phyloP scores from a whole-genome alignment of 1,140 invertebrate genomes.

The Delia radicum region DNA sequence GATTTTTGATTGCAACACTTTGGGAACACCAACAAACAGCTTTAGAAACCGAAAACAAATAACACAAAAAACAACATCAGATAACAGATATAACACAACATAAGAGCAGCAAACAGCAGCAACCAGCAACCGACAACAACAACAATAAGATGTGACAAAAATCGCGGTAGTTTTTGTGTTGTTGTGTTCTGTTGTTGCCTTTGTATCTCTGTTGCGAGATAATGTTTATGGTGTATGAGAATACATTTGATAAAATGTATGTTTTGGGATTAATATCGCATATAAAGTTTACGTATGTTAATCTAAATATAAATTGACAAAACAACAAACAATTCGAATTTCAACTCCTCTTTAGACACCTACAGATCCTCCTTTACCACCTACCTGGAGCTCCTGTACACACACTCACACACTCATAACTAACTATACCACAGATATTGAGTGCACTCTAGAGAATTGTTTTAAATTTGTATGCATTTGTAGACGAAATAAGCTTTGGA shows the following conservation, averaged over 20 bases:
- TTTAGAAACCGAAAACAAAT: not conserved
- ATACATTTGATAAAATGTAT: not conserved
- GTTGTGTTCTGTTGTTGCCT: not conserved
- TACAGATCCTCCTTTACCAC: too few species aligned
- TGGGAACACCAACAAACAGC: not conserved
- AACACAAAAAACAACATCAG: too few species aligned
- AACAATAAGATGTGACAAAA: slow-evolving; percentile 4
- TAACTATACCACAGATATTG: not conserved
- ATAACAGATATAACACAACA: too few species aligned
- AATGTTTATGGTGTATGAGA: not conserved
- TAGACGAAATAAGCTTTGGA: too few species aligned
- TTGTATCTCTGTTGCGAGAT: not conserved
- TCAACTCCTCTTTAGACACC: not conserved
- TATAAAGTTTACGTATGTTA: slow-evolving; percentile 2
- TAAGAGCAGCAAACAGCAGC: not conserved
- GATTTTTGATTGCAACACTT: slow-evolving; percentile 1
- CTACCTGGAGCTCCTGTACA: not conserved
- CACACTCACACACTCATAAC: not conserved
- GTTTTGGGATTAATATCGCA: not conserved
- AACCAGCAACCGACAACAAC: not conserved
- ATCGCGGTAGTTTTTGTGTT: not conserved
- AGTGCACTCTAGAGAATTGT: not conserved
- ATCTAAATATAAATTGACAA: not conserved
- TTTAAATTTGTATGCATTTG: too few species aligned
- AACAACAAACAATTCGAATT: too few species aligned